phyloP scores from a whole-genome alignment of 2,113 vertebrate species.

The Daboia siamensis region DNA sequence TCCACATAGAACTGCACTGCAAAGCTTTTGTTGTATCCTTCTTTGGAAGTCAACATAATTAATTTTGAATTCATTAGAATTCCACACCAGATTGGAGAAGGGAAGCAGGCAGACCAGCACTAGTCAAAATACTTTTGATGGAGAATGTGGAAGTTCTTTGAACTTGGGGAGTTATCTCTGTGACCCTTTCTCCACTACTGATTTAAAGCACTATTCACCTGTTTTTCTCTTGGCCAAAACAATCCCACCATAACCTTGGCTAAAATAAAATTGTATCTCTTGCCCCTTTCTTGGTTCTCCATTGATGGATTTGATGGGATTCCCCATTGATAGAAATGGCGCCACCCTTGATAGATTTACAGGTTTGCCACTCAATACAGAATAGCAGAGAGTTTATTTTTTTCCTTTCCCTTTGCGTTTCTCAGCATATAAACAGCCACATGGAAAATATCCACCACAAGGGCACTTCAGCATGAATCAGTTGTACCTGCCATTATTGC shows the following conservation, averaged over 20 bases:
- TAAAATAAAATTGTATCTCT: background rate
- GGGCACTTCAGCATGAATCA: background rate
- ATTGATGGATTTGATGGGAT: background rate
- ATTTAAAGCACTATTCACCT: background rate
- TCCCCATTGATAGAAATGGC: background rate
- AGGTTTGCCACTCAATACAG: background rate
- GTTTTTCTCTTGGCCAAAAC: background rate
- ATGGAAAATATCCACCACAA: background rate
- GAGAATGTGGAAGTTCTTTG: background rate
- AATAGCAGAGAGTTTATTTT: background rate
- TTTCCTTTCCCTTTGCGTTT: background rate
- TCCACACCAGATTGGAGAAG: background rate
- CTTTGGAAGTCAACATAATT: background rate
- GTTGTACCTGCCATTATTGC: background rate
- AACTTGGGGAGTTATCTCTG: background rate
- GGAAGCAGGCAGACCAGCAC: background rate
- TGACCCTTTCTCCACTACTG: background rate
- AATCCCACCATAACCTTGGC: background rate
- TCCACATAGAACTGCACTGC: background rate
- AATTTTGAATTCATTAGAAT: background rate
- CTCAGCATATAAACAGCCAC: background rate
- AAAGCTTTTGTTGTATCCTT: background rate
- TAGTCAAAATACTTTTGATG: background rate
- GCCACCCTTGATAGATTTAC: background rate
- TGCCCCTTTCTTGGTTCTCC: background rate